phyloP scores from a whole-genome alignment of 2,797 vertebrate species.

The Rhabdophis nuchalis region DNA sequence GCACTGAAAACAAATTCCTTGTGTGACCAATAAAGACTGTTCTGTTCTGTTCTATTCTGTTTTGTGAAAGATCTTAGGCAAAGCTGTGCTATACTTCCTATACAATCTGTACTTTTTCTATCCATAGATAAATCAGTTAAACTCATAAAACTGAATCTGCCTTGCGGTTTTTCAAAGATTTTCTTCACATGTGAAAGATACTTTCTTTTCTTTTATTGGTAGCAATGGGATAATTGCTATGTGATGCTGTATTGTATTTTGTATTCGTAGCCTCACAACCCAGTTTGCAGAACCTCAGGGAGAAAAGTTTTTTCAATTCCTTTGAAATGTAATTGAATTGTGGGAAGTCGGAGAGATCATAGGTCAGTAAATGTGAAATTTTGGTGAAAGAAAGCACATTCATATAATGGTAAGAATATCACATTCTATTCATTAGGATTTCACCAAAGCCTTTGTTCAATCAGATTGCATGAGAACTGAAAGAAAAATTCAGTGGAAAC shows the following conservation, averaged over 20 bases:
- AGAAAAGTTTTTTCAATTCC: background rate
- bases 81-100: background rate
- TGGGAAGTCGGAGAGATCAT: background rate
- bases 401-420: background rate
- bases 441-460: background rate
- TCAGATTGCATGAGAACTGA: background rate
- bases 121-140: background rate
- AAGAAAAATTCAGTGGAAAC: background rate
- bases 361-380: background rate
- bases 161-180: background rate
- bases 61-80: background rate
- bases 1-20: too few relatives aligned
- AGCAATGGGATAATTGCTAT: background rate
- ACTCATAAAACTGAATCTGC: background rate
- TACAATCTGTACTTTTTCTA: background rate
- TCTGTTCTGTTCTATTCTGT: background rate
- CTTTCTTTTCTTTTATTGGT: background rate
- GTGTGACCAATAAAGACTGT: background rate
- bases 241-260: background rate
- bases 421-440: background rate
- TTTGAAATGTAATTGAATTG: background rate
- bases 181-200: background rate
- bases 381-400: background rate
- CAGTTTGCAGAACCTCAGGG: background rate
- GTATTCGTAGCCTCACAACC: background rate